A percentile compares a stretch with the other conserved stretches of the same genome.
Conservation (phyloP, 2,113 vertebrate genomes). For the Elephantulus edwardii region DNA sequence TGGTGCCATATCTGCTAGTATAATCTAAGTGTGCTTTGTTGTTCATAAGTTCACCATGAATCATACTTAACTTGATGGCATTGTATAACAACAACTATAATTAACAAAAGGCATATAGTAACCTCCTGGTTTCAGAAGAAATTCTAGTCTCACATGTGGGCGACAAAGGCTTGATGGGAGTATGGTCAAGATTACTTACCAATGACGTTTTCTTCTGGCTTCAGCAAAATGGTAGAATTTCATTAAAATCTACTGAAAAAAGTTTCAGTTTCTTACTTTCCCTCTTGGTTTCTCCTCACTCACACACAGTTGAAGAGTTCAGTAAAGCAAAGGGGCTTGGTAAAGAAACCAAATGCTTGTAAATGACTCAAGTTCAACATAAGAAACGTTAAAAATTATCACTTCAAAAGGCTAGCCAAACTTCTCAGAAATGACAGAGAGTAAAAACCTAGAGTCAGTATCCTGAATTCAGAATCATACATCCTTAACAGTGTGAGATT, state of each 20-base stretch:
- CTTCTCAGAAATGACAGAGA: no score
- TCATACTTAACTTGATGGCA: no score
- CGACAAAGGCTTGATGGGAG: not conserved
- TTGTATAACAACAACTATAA: no score
- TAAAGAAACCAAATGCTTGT: not conserved
- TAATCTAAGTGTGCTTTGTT: no score
- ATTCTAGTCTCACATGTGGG: not conserved
- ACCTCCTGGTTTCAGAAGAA: not conserved
- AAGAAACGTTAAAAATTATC: not conserved
- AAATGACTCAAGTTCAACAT: not conserved
- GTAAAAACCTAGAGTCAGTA: no score
- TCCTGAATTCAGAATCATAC: no score
- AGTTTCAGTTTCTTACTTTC: not conserved
- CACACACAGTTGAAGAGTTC: not conserved
- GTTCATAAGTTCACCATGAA: no score
- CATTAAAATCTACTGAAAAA: not conserved
- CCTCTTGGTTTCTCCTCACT: not conserved
- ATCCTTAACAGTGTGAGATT: no score
- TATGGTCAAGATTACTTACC: not conserved
- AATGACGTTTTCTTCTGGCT: not conserved
- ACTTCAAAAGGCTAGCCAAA: not conserved
- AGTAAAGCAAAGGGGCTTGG: not conserved
- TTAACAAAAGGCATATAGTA: not conserved
- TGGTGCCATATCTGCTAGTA: no score
- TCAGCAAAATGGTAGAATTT: not conserved